Evolutionary conservation across 2,888 invertebrate genomes (phyloP), one percentile per base, ranked within the genome.

Genomic region (Diarsia mendica): DNA sequence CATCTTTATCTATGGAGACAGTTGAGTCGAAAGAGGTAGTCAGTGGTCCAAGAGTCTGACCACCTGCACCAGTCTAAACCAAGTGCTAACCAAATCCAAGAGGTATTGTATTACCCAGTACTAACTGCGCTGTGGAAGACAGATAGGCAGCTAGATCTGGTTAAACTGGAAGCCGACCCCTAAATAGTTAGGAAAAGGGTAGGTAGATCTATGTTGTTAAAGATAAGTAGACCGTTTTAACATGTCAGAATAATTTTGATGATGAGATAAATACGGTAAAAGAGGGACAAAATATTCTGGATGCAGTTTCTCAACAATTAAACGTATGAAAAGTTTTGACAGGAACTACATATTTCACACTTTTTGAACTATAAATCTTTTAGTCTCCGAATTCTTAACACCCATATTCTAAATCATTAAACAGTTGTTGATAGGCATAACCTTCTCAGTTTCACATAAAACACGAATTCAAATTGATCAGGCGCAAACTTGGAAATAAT

Each of bases 391-490:
- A 58, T 58, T 20, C 18, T 6, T 33, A 55, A 55, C 72, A 51
- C 6, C 13, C 20, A 53, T 48, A 44, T 67, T 60, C 51, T 6
- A 10, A 46, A 51, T 15, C 33, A 53, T 48, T 0, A 49, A 67
- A 46, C 23, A 58, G 9, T n/a, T 46, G 44, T 13, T 64, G 20
- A 63, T 13, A n/a, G 49, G 28, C 6, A 39, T 44, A 78, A 73
- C 69, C 69, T 79, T 58, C 23, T 18, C 10, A 71, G 55, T 33
- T 71, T 66, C 55, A 46, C n/a, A 60, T 72, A 69, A 69, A 72
- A 63, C 18, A 10, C 15, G 28, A 75, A 77, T 82, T 68, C 39
- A 58, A 76, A 77, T 83, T 71, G 73, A 84, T 84, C 70, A 73
- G 51, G 23, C 23, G 58, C 60, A 63, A 70, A 77, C 28, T 61